A percentile compares a stretch with the other conserved stretches of the same genome.
Evolutionary conservation across 2,797 vertebrate genomes (phyloP).

Genomic region (Bradypodion ventrale): DNA sequence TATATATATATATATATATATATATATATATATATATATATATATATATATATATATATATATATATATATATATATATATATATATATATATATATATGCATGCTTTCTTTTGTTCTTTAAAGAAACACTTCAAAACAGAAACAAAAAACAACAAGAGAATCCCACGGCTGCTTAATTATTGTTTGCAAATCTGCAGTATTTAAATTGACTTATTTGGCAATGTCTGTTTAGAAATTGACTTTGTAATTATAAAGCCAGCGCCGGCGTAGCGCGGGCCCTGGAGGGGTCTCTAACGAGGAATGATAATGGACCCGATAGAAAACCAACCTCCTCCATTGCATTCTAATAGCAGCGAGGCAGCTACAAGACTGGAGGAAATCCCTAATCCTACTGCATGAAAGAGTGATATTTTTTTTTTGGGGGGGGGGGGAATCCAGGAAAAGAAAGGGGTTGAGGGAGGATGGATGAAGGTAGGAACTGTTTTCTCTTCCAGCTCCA

Average conservation of each 20-base stretch:
- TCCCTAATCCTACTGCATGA: conserved; percentile 48
- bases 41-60: not conserved
- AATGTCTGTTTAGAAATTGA: conserved; percentile 85
- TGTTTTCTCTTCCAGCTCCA: conserved; percentile 37
- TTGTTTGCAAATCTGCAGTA: conserved; percentile 81
- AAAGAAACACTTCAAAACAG: not conserved
- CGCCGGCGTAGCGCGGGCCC: conserved; percentile 75
- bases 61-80: conserved; percentile 71
- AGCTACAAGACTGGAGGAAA: conserved; percentile 54
- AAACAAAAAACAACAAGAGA: conserved; percentile 43
- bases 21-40: conserved; percentile 73
- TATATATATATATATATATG: too few relatives aligned
- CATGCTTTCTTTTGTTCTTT: not conserved
- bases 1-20: too few relatives aligned
- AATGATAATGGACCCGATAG: conserved; percentile 80
- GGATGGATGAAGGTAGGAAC: conserved; percentile 13
- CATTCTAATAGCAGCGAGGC: conserved; percentile 77
- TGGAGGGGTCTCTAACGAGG: conserved; percentile 81
- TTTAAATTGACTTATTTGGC: conserved; percentile 85
- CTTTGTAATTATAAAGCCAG: conserved; percentile 82
- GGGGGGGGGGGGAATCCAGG: conserved; percentile 23
- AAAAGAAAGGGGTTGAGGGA: conserved; percentile 16
- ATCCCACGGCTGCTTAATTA: conserved; percentile 81
- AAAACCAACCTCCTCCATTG: conserved; percentile 75
- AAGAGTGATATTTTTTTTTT: too few relatives aligned